phyloP scores from a whole-genome alignment of 2,888 invertebrate species.

The Craniophora ligustri region DNA sequence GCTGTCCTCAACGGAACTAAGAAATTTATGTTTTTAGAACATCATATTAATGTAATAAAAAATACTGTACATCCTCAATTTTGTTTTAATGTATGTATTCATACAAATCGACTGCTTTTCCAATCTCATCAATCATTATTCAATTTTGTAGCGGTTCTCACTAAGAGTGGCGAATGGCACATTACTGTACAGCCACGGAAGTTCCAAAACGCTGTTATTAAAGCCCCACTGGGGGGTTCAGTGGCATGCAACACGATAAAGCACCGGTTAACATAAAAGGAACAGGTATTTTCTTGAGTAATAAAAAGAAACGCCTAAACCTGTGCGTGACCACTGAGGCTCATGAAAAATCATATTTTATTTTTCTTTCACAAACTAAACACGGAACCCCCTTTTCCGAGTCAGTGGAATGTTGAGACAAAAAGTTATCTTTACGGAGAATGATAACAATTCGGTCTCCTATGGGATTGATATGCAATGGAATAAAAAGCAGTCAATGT shows the following conservation, averaged over 20 bases:
- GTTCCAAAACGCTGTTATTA: conserved; percentile 55
- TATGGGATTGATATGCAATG: conserved; percentile 19
- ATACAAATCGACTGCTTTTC: background rate
- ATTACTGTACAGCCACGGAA: conserved; percentile 24
- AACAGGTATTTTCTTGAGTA: conserved; percentile 76
- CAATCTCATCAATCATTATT: conserved; percentile 11
- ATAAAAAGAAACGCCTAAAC: conserved; percentile 76
- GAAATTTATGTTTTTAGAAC: too few relatives aligned
- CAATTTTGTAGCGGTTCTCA: conserved; percentile 10
- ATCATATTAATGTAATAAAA: too few relatives aligned
- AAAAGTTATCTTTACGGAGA: conserved; percentile 39
- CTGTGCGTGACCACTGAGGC: conserved; percentile 77
- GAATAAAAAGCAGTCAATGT: background rate
- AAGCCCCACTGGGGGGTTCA: conserved; percentile 68
- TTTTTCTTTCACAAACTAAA: conserved; percentile 67
- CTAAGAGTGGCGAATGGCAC: conserved; percentile 8
- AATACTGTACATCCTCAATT: too few relatives aligned
- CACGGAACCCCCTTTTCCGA: conserved; percentile 43
- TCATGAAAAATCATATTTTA: conserved; percentile 79
- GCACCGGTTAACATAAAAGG: conserved; percentile 80
- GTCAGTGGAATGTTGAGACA: conserved; percentile 31
- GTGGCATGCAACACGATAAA: conserved; percentile 82
- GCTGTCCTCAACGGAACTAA: too few relatives aligned
- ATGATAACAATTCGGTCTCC: conserved; percentile 26
- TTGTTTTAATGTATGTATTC: too few relatives aligned